A percentile compares a stretch with the other conserved stretches of the same genome.
These are phyloP conservation scores for Chloroclysta siterata DNA, from an alignment of 2,888 invertebrate genomes.

Conservation along the genomic window DNA sequence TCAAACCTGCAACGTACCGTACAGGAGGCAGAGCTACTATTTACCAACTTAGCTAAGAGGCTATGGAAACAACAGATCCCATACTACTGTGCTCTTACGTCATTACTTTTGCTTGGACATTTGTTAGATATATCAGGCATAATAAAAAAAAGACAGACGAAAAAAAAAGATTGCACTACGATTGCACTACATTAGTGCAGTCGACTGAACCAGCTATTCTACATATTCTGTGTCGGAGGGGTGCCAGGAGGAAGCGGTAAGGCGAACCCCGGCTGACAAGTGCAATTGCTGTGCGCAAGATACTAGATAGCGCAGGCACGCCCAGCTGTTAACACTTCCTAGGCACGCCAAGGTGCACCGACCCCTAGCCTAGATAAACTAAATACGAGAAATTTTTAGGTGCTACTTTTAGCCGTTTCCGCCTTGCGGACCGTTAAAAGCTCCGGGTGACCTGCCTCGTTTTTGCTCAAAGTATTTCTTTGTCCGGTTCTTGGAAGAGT, in stretches of 20 bases:
- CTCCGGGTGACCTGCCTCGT: conserved; percentile 12
- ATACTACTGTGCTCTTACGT: too few species aligned
- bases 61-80: too few species aligned
- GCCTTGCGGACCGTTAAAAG: conserved; percentile 20
- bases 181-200: too few species aligned
- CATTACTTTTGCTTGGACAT: too few species aligned
- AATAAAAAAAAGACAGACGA: too few species aligned
- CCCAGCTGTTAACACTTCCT: conserved; percentile 60
- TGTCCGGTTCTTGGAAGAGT: neutral
- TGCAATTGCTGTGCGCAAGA: conserved; percentile 69
- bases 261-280: conserved; percentile 66
- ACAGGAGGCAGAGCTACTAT: too few species aligned
- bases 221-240: conserved; percentile 15
- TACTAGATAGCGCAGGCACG: conserved; percentile 75
- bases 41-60: too few species aligned
- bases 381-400: conserved; percentile 38
- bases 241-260: conserved; percentile 35
- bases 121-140: too few species aligned
- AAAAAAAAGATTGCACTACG: too few species aligned
- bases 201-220: conserved; percentile 15
- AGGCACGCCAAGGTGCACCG: conserved; percentile 44
- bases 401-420: conserved; percentile 30
- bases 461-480: conserved; percentile 22
- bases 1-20: too few species aligned
- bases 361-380: conserved; percentile 46